A percentile compares a stretch with the other conserved stretches of the same genome.
phyloP scores from a whole-genome alignment of 2,888 invertebrate genomes.

The Troilus luridus region DNA sequence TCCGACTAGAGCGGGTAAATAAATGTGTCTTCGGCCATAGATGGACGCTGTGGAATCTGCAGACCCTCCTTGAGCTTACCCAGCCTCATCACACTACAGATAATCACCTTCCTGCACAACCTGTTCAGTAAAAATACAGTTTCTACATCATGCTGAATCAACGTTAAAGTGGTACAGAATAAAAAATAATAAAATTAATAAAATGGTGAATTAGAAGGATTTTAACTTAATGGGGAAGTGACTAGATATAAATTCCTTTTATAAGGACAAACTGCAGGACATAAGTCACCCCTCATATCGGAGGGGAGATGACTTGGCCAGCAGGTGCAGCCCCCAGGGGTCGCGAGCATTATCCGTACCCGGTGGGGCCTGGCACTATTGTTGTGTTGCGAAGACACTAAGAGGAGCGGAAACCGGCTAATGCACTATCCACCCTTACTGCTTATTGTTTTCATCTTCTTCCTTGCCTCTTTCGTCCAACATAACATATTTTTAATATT shows the following conservation, averaged over 20 bases:
- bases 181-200: too few relatives aligned
- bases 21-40: too few relatives aligned
- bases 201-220: too few relatives aligned
- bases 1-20: too few relatives aligned
- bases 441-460: slow-evolving; percentile 2
- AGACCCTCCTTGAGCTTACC: too few relatives aligned
- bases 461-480: neutral
- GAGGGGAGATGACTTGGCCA: neutral
- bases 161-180: too few relatives aligned
- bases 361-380: neutral
- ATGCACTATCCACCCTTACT: neutral
- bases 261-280: neutral
- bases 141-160: too few relatives aligned
- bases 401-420: neutral
- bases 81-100: too few relatives aligned
- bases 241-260: neutral
- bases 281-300: neutral
- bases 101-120: too few relatives aligned
- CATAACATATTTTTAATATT: too few relatives aligned
- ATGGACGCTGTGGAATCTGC: too few relatives aligned
- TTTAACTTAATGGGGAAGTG: neutral
- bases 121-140: too few relatives aligned
- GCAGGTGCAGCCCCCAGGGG: neutral
- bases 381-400: neutral
- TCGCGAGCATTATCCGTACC: neutral